Evolutionary conservation across 2,113 vertebrate genomes (phyloP), one percentile per base, ranked within the genome.

Genomic region (Myrmophylax atrothorax): DNA sequence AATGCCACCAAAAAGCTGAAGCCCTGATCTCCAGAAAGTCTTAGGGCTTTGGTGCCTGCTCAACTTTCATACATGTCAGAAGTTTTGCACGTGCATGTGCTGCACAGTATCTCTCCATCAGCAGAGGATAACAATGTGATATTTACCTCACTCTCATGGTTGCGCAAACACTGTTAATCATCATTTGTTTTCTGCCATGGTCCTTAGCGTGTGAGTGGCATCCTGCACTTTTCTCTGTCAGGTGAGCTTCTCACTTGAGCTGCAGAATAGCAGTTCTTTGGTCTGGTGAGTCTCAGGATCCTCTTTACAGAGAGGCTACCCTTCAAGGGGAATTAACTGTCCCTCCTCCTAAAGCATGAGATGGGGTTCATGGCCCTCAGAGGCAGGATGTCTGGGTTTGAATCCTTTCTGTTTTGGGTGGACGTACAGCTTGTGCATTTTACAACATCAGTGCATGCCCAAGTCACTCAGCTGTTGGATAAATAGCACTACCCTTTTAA

Each of bases 381-480:
- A 72, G 64, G 28, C 10, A 37, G 64, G 37, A n/a, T 74, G 5
- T 58, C 8, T 83, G 49, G 14, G 7, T 77, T 80, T 86, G 53
- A 73, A 59, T 78, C 33, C 26, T 60, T 46, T 70, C n/a, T 87
- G 35, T 4, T 75, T 77, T 85, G 55, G 26, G 26, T 73, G 38
- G 12, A 28, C 59, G 35, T 35, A 20, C 25, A 46, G 2, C n/a
- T 73, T 79, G 17, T 18, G 16, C 28, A 9, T 83, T 55, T 33
- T n/a, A 37, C 33, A 42, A 7, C 1, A 3, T 79, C 37, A 19
- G 6, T 56, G 33, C 0, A 0, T 74, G 18, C 46, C 38, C 49
- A 56, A 31, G 49, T 20, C 31, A 25, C 49, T 86, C 79, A 29
- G n/a, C 50, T 69, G 3, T 68, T 56, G 22, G 26, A n/a, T 85